Evolutionary conservation across 2,113 vertebrate species (phyloP).

Genomic region (Oostethus manadensis): DNA sequence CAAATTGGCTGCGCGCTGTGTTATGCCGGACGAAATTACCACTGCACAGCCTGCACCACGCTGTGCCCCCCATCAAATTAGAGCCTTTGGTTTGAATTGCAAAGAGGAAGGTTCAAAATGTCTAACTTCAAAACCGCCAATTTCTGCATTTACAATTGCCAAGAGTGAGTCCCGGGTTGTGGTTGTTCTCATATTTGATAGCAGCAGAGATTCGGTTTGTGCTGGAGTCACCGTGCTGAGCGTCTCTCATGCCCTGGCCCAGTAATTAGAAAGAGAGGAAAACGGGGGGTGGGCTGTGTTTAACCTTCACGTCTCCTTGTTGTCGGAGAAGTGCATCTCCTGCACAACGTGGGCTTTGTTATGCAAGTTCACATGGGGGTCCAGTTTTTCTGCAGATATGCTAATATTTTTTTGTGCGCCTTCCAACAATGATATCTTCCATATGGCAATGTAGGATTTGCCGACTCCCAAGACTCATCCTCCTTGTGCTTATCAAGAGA

Average conservation of each 20-base stretch:
- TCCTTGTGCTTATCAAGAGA: conserved; percentile 7
- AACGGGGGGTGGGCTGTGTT: conserved; percentile 32
- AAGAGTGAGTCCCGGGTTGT: background rate
- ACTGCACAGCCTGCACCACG: too few relatives aligned
- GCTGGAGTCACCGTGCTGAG: conserved; percentile 51
- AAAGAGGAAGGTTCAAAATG: conserved; percentile 20
- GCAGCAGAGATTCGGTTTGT: conserved; percentile 50
- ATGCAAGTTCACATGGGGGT: conserved; percentile 7
- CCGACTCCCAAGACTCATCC: conserved; percentile 1
- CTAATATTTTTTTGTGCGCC: background rate
- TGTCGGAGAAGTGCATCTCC: conserved; percentile 36
- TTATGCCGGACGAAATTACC: too few relatives aligned
- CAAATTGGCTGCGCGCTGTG: too few relatives aligned
- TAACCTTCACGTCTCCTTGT: conserved; percentile 55
- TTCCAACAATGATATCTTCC: background rate
- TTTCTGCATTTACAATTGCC: conserved; percentile 6
- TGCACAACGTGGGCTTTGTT: conserved; percentile 10
- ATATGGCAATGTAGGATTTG: conserved; percentile 7
- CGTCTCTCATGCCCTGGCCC: conserved; percentile 39
- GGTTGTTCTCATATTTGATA: conserved; percentile 48
- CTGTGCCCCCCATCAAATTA: too few relatives aligned
- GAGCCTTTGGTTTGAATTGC: conserved; percentile 36
- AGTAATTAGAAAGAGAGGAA: conserved; percentile 58
- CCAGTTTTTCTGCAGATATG: background rate
- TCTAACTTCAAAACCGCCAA: conserved; percentile 25